Evolutionary conservation across 2,113 vertebrate genomes (phyloP), one percentile per base, ranked within the genome.

Genomic region (Tautogolabrus adspersus): DNA sequence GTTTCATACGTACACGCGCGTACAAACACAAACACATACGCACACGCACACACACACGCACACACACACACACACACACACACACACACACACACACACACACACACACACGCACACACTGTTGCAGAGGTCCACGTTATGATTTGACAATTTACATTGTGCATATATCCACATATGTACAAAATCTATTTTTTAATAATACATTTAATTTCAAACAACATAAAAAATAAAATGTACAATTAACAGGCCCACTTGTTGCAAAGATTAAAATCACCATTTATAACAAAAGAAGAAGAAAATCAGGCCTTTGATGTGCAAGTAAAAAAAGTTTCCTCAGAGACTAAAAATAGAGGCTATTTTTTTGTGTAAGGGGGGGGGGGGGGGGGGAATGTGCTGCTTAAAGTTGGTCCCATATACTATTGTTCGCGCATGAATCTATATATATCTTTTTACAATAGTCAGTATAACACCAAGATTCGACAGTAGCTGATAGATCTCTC

Each of bases 111-210:
- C 44, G 19, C 46, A 65, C 62, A 30, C 62, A 6, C 44, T 42
- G 84, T 72, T 77, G 51, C 52, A 84, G 81, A 87, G 82, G 83
- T 87, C 86, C 82, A 90, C 78, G 37, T 81, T 75, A 70, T 64
- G 15, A 47, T 83, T 77, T 49, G 78, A 90, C 83, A 77, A 89
- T 92, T 88, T 88, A 91, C 89, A 88, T 85, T 90, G 88, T 89
- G 82, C 86, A 84, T 86, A 65, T 91, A 89, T 91, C 72, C 86
- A 91, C 90, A 89, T 93, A 90, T 93, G 37, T 93, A 92, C 90
- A 93, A 81, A 83, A 83, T 77, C 59, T 55, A 84, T 82, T 71
- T 89, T 65, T 73, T 79, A 34, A 81, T 87, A 49, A 75, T 80
- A 90, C 85, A 91, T 75, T 87, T 85, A 77, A 75, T 87, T 87